Percentiles rank a stretch among this genome's conserved stretches.
These are phyloP conservation scores for Brachionus plicatilis DNA, from an alignment of 1,140 invertebrate species.

Conservation along the genomic window DNA sequence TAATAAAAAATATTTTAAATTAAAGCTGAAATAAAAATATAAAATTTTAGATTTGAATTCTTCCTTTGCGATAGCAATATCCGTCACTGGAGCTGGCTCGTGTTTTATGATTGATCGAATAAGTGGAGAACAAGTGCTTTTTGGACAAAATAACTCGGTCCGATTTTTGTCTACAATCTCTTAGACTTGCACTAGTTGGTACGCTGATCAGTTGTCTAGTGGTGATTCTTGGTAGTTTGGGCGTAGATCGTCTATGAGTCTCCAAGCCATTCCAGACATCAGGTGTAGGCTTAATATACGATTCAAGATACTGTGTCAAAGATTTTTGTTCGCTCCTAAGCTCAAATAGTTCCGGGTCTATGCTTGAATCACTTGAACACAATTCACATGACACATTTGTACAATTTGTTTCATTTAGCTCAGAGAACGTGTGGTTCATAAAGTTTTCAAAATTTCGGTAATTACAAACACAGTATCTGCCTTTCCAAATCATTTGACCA, in stretches of 20 bases:
- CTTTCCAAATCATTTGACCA: slow-evolving; percentile 54
- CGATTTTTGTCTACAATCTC: background rate
- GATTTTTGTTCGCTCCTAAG: slow-evolving; percentile 28
- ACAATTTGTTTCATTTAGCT: background rate
- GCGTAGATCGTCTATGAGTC: background rate
- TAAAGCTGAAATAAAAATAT: background rate
- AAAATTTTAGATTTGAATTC: background rate
- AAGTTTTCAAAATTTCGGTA: slow-evolving; percentile 49
- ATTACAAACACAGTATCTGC: slow-evolving; percentile 51
- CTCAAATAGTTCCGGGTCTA: slow-evolving; percentile 15
- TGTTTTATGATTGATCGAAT: background rate
- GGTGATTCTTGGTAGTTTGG: slow-evolving; percentile 20
- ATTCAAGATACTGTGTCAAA: slow-evolving; percentile 14
- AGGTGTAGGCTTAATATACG: background rate
- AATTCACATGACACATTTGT: background rate
- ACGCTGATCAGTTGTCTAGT: slow-evolving; percentile 27
- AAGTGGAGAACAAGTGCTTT: slow-evolving; percentile 1
- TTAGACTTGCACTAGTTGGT: background rate
- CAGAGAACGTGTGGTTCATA: slow-evolving; percentile 45
- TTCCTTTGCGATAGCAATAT: background rate
- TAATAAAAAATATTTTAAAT: background rate
- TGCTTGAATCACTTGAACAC: background rate
- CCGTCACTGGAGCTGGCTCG: background rate
- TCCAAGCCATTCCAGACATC: slow-evolving; percentile 14
- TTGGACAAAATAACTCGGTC: background rate